Evolutionary conservation across 2,888 invertebrate genomes (phyloP).

Genomic region (Cosmorhoe ocellata): DNA sequence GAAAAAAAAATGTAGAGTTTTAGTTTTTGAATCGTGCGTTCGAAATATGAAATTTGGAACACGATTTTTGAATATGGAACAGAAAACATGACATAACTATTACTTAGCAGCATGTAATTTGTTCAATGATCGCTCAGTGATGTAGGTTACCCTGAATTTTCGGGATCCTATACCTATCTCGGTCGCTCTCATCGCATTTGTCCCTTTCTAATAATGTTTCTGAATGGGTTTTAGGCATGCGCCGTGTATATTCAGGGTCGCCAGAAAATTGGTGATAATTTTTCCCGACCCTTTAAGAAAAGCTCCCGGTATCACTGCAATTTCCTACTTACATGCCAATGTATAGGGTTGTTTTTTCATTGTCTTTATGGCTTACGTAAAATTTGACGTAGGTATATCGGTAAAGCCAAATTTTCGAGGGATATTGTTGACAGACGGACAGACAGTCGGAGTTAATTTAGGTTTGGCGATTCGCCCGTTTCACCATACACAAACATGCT

Average conservation of each 20-base stretch:
- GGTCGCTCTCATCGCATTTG: conserved; percentile 39
- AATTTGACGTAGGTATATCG: conserved; percentile 6
- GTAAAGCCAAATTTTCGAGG: conserved; percentile 1
- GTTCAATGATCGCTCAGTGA: conserved; percentile 30
- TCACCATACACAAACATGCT: conserved; percentile 13
- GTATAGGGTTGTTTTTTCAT: conserved; percentile 22
- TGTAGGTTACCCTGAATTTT: conserved; percentile 58
- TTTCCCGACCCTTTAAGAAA: conserved; percentile 24
- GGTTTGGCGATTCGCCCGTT: conserved; percentile 15
- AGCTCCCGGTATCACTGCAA: conserved; percentile 8
- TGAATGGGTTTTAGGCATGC: conserved; percentile 73
- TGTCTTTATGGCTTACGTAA: conserved; percentile 16
- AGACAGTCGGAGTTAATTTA: conserved; percentile 4
- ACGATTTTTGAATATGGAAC: conserved; percentile 6
- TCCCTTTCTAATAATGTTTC: conserved; percentile 57
- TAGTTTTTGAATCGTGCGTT: conserved; percentile 4
- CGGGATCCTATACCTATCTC: conserved; percentile 48
- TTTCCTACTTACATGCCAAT: conserved; percentile 2
- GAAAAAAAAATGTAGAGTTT: conserved; percentile 7
- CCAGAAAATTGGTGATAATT: conserved; percentile 35
- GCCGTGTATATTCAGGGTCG: conserved; percentile 45
- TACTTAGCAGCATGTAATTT: conserved; percentile 30
- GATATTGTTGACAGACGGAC: conserved; percentile 9
- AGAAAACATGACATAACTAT: conserved; percentile 24
- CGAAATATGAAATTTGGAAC: conserved; percentile 6